These are phyloP conservation scores for Phocides pigmalion DNA, from an alignment of 1,140 invertebrate species.

Conservation along the genomic window DNA sequence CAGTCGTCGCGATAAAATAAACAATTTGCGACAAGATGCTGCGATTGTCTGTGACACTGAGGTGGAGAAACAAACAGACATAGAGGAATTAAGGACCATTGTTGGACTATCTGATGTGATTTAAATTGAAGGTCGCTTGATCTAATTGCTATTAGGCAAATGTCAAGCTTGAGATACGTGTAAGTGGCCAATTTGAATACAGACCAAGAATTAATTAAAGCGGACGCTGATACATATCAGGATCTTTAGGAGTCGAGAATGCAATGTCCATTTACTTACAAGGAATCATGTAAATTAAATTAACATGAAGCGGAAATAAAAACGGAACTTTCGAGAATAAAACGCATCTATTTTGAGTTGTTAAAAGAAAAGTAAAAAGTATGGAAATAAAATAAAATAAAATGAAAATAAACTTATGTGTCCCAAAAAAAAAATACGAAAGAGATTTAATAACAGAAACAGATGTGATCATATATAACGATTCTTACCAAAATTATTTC, in stretches of 20 bases:
- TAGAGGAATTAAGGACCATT: slow-evolving; percentile 27
- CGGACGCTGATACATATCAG: not conserved
- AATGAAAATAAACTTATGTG: too few relatives aligned
- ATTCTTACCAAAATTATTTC: slow-evolving; percentile 4
- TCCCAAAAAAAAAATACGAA: not conserved
- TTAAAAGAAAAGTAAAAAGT: too few relatives aligned
- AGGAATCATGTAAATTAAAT: too few relatives aligned
- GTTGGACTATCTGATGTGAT: slow-evolving; percentile 28
- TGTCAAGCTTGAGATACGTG: slow-evolving; percentile 26
- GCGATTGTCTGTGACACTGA: slow-evolving; percentile 51
- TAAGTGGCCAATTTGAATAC: slow-evolving; percentile 28
- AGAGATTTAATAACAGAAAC: not conserved
- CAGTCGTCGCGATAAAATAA: slow-evolving; percentile 64
- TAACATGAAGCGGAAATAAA: too few relatives aligned
- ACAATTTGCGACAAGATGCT: slow-evolving; percentile 61
- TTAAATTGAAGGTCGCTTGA: slow-evolving; percentile 26
- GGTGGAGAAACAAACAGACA: slow-evolving; percentile 24
- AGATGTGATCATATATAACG: not conserved
- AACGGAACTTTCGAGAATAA: too few relatives aligned
- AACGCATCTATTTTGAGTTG: too few relatives aligned
- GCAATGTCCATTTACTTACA: too few relatives aligned
- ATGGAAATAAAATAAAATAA: too few relatives aligned
- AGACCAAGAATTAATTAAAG: slow-evolving; percentile 19
- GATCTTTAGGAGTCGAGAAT: not conserved
- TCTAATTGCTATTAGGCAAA: slow-evolving; percentile 35